phyloP scores from a whole-genome alignment of 2,113 vertebrate species.

The Alosa alosa region DNA sequence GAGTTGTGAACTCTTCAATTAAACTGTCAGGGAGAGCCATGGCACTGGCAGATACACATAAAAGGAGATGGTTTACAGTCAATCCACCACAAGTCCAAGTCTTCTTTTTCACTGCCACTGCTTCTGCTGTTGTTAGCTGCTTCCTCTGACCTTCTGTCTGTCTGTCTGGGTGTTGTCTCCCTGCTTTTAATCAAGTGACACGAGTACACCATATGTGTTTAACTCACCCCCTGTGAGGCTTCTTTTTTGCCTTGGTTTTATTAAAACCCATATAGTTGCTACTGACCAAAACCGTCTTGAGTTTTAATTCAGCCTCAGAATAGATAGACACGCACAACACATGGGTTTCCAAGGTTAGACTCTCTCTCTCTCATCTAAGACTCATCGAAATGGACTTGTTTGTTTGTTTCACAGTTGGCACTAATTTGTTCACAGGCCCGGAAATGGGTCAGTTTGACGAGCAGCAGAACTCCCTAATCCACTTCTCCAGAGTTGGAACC shows the following conservation, averaged over 20 bases:
- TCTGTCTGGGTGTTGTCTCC: neutral
- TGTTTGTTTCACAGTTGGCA: constrained; percentile 15
- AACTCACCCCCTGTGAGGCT: neutral
- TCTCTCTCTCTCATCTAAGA: neutral
- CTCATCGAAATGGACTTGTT: neutral
- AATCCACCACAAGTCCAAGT: neutral
- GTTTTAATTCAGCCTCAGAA: neutral
- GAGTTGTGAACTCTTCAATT: constrained; percentile 3
- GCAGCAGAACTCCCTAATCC: neutral
- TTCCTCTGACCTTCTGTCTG: neutral
- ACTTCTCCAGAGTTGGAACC: neutral
- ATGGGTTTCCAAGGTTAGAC: neutral
- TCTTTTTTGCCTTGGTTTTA: neutral
- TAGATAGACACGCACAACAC: neutral
- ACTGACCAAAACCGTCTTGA: neutral
- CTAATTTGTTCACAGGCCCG: neutral
- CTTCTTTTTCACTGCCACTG: neutral
- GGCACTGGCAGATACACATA: neutral
- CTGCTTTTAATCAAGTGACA: neutral
- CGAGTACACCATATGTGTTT: neutral
- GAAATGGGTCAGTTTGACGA: neutral
- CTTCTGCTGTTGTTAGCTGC: neutral
- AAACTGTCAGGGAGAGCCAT: neutral
- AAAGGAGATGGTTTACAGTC: neutral
- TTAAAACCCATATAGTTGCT: neutral